These are phyloP conservation scores for Cartodere bifasciata DNA, from an alignment of 2,888 invertebrate species.

Conservation along the genomic window DNA sequence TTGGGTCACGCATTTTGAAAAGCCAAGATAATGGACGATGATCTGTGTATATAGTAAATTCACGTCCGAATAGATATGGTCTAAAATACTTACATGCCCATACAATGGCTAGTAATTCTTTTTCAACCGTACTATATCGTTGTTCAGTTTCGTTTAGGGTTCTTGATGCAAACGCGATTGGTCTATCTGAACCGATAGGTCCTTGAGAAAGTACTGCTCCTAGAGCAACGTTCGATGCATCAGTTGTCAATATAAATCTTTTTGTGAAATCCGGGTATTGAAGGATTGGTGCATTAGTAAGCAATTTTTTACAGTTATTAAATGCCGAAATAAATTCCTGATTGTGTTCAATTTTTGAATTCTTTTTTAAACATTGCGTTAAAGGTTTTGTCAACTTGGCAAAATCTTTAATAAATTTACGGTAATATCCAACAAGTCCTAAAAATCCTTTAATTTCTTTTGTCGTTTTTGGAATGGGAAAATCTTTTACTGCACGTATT, in stretches of 20 bases:
- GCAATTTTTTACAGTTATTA: conserved; percentile 7
- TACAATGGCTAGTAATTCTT: conserved; percentile 14
- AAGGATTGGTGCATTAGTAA: conserved; percentile 12
- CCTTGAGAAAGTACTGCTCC: conserved; percentile 20
- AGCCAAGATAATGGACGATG: conserved; percentile 21
- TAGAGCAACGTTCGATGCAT: conserved; percentile 19
- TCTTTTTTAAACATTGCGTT: conserved; percentile 10
- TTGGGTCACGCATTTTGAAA: conserved; percentile 18
- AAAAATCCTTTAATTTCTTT: conserved; percentile 7
- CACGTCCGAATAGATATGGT: conserved; percentile 18
- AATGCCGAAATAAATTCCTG: conserved; percentile 5
- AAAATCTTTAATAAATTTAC: conserved; percentile 10
- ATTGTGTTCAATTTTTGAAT: conserved; percentile 3
- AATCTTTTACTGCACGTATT: conserved; percentile 5
- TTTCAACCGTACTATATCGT: conserved; percentile 12
- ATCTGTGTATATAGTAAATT: conserved; percentile 22
- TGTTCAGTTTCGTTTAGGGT: conserved; percentile 17
- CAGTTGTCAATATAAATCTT: conserved; percentile 20
- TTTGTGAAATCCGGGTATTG: conserved; percentile 19
- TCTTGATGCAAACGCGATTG: conserved; percentile 21
- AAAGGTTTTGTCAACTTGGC: conserved; percentile 12
- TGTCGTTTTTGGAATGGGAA: conserved; percentile 8
- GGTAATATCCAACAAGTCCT: conserved; percentile 7
- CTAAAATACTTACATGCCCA: conserved; percentile 13
- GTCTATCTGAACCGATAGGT: conserved; percentile 15